Base-by-base conservation (phyloP, 2,113 vertebrate genomes). In the Polyodon spathula region DNA sequence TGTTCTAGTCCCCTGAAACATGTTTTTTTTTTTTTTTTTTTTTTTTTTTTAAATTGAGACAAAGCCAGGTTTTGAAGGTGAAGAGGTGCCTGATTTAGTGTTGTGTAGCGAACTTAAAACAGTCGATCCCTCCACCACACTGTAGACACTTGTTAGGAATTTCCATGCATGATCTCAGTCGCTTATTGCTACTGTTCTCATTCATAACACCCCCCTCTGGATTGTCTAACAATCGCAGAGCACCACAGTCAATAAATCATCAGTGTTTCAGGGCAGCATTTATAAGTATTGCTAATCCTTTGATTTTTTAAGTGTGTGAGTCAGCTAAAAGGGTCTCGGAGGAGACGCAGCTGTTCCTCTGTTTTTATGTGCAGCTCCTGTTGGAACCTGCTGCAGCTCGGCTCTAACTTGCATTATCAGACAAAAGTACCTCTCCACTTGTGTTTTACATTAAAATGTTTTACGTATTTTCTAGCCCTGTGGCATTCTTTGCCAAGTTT, bases 201-300 rank as follows among this genome's bases (percentile, higher is more conserved):
- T 14, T 50, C 59, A 14, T 40, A 37, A 54, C 12, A 37, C 48
- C 40, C 51, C 60, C 56, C 27, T n/a, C 40, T 43, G 58, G 56
- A 58, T 40, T 12, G 42, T 61, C 60, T 43, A 63, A 63, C 51
- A 11, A 62, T 68, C 66, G 46, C 39, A 3, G 57, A 61, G 62
- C 68, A 65, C 66, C 63, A 62, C 52, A 38, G 50, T 71, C 66
- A 65, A 73, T 81, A 82, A 74, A 78, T 81, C 68, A 77, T 16
- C 12, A 37, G n/a, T 16, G 60, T 71, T 70, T 73, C 70, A 61
- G 63, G 63, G 71, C 66, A 68, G 53, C 72, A 39, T 71, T 80
- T 72, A 72, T 61, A 59, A 72, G 54, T 59, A 48, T 63, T 60
- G 61, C 62, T 63, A 66, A 59, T 46, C 53, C 73, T 79, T 78